These are phyloP conservation scores for Hipposideros larvatus DNA, from an alignment of 2,797 vertebrate genomes.

Conservation along the genomic window DNA sequence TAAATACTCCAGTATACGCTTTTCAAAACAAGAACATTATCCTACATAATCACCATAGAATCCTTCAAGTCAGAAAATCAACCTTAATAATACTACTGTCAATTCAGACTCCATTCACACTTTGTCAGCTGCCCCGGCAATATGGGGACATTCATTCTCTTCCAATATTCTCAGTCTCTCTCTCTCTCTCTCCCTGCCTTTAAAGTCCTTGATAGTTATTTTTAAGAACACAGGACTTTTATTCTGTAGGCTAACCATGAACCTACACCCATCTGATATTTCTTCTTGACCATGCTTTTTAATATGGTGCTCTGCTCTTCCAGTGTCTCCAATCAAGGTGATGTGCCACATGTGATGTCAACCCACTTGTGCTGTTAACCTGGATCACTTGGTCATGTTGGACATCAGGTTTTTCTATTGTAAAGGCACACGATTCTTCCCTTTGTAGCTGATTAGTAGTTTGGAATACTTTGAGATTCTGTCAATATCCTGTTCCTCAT, in stretches of 20 bases:
- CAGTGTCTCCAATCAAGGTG: neutral
- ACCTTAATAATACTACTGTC: neutral
- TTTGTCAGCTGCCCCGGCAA: neutral
- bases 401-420: neutral
- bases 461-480: slow-evolving; percentile 6
- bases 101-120: neutral
- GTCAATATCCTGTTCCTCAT: slow-evolving; percentile 13
- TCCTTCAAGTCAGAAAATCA: neutral
- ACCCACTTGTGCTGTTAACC: neutral
- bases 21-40: neutral
- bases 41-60: neutral
- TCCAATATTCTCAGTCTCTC: neutral
- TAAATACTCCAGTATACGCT: neutral
- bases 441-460: neutral
- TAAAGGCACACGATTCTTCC: neutral
- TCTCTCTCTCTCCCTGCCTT: neutral
- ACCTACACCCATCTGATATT: neutral
- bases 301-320: neutral
- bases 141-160: neutral
- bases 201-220: neutral
- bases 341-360: neutral
- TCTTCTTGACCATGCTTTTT: neutral
- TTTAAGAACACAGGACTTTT: neutral
- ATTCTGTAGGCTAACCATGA: neutral
- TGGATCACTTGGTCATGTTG: neutral